Conservation (phyloP, 2,797 vertebrate genomes). For the Echiichthys vipera region DNA sequence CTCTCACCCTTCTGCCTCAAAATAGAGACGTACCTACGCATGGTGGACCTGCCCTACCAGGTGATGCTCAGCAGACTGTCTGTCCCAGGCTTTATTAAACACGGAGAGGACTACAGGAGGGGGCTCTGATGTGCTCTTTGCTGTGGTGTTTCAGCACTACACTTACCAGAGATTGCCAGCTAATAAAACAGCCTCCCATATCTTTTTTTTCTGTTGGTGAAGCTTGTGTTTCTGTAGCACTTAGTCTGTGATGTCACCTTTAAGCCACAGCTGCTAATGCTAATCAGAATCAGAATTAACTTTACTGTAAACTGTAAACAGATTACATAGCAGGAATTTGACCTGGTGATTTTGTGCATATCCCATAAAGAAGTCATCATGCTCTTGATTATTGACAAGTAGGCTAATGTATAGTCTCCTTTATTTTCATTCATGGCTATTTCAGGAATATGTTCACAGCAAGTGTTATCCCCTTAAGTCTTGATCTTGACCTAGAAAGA, state of each 20-base stretch:
- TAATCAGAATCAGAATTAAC: too few species aligned
- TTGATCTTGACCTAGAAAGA: background rate
- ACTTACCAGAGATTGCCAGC: background rate
- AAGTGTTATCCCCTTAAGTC: too few species aligned
- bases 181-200: background rate
- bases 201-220: background rate
- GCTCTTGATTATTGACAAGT: background rate
- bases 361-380: background rate
- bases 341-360: too few species aligned
- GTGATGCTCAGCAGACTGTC: conserved; percentile 72
- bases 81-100: background rate
- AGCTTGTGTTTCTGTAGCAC: background rate
- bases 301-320: too few species aligned
- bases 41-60: conserved; percentile 98
- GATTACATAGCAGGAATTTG: too few species aligned
- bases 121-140: background rate
- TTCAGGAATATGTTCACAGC: too few species aligned
- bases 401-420: background rate
- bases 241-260: background rate
- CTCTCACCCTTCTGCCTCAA: conserved; percentile 97
- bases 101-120: background rate
- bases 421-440: background rate
- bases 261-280: background rate
- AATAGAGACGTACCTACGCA: conserved; percentile 97
- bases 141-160: background rate